Evolutionary conservation across 1,140 invertebrate species (phyloP).

Genomic region (Melipona quadrifasciata): DNA sequence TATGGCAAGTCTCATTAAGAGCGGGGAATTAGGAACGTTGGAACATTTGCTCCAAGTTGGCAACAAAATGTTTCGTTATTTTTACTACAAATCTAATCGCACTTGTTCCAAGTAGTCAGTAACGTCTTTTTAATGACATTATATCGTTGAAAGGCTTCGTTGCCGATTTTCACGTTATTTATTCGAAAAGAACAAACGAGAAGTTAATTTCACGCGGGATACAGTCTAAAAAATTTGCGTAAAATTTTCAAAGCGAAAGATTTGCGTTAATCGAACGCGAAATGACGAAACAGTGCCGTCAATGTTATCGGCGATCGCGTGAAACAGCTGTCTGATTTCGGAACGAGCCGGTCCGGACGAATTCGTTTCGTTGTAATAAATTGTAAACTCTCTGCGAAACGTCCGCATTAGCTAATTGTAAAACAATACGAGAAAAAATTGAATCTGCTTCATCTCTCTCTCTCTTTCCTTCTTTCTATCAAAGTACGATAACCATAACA

Average conservation of each 20-base stretch:
- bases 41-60: not conserved
- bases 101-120: not conserved
- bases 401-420: not conserved
- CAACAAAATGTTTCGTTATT: too few species aligned
- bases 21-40: not conserved
- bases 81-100: too few species aligned
- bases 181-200: not conserved
- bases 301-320: not conserved
- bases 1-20: not conserved
- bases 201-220: not conserved
- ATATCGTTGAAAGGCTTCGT: not conserved
- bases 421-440: too few species aligned
- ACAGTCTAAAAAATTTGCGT: not conserved
- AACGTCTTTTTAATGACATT: not conserved
- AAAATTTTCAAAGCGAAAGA: not conserved
- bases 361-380: not conserved
- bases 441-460: too few species aligned
- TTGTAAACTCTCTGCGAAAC: not conserved
- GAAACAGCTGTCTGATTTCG: not conserved
- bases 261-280: not conserved
- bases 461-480: too few species aligned
- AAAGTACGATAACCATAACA: not conserved
- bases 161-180: not conserved
- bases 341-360: not conserved
- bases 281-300: not conserved